A percentile compares a stretch with the other conserved stretches of the same genome.
phyloP scores from a whole-genome alignment of 1,140 invertebrate species.

The Whitmania pigra region DNA sequence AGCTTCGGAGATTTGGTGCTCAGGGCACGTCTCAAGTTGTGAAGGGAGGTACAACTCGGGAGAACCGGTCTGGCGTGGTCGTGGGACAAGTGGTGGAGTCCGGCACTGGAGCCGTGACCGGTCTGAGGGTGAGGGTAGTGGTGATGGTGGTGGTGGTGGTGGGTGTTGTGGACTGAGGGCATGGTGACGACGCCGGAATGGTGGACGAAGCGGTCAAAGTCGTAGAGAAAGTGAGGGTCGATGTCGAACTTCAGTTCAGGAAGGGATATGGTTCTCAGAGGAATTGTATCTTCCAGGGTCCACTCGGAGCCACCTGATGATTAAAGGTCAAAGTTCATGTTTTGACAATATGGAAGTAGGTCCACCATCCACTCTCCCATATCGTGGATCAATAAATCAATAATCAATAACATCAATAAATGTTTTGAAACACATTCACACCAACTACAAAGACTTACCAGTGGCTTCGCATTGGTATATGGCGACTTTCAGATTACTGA shows the following conservation, averaged over 20 bases:
- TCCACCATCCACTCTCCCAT: no score
- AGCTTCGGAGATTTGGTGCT: conserved; percentile 12
- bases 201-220: conserved; percentile 9
- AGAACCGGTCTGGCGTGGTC: not conserved
- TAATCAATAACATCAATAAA: no score
- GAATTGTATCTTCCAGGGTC: conserved; percentile 81
- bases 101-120: not conserved
- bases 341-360: not conserved
- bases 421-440: no score
- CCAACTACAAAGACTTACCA: no score
- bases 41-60: conserved; percentile 18
- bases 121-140: conserved; percentile 1
- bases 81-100: not conserved
- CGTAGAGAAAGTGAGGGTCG: conserved; percentile 32
- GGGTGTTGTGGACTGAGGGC: not conserved
- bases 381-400: no score
- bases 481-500: conserved; percentile 81
- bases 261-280: conserved; percentile 39
- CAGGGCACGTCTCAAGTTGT: conserved; percentile 15
- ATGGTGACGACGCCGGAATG: not conserved
- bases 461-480: conserved; percentile 99
- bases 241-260: conserved; percentile 39
- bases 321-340: not conserved
- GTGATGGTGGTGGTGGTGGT: conserved; percentile 5
- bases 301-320: conserved; percentile 68